phyloP scores from a whole-genome alignment of 2,113 vertebrate species.

The Lepisosteus oculatus region DNA sequence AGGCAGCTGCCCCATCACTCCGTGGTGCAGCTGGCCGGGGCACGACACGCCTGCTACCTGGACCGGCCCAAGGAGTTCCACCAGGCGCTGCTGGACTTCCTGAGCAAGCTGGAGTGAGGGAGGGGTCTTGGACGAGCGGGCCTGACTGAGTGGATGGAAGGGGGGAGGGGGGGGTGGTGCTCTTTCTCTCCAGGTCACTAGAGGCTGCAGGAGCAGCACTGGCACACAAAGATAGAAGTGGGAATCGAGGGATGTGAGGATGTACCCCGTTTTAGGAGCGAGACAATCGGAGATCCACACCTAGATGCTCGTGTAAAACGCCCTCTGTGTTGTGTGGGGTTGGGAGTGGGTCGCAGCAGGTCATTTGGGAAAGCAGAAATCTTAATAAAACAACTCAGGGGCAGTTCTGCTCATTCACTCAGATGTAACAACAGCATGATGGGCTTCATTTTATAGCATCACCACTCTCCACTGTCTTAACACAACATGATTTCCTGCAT shows the following conservation, averaged over 20 bases:
- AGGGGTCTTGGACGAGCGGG: not conserved
- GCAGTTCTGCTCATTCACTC: too few relatives aligned
- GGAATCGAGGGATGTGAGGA: not conserved
- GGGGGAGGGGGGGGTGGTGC: not conserved
- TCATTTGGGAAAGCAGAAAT: too few relatives aligned
- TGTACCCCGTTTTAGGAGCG: too few relatives aligned
- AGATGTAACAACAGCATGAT: too few relatives aligned
- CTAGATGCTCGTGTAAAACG: too few relatives aligned
- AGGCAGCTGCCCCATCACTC: slow-evolving; percentile 76
- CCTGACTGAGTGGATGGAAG: not conserved
- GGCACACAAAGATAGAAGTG: not conserved
- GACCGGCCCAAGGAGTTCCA: slow-evolving; percentile 88
- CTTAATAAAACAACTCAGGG: too few relatives aligned
- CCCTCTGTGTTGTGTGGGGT: too few relatives aligned
- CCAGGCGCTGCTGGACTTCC: slow-evolving; percentile 77
- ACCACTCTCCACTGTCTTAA: too few relatives aligned
- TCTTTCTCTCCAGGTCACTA: not conserved
- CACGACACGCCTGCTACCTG: slow-evolving; percentile 91
- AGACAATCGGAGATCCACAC: too few relatives aligned
- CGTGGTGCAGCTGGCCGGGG: slow-evolving; percentile 63
- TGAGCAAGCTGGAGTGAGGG: slow-evolving; percentile 64
- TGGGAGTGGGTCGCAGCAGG: too few relatives aligned
- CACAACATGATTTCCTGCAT: too few relatives aligned
- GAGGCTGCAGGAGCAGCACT: not conserved
- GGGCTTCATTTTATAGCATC: too few relatives aligned